Conservation (phyloP, 2,888 invertebrate genomes). For the Plebejus melissa region DNA sequence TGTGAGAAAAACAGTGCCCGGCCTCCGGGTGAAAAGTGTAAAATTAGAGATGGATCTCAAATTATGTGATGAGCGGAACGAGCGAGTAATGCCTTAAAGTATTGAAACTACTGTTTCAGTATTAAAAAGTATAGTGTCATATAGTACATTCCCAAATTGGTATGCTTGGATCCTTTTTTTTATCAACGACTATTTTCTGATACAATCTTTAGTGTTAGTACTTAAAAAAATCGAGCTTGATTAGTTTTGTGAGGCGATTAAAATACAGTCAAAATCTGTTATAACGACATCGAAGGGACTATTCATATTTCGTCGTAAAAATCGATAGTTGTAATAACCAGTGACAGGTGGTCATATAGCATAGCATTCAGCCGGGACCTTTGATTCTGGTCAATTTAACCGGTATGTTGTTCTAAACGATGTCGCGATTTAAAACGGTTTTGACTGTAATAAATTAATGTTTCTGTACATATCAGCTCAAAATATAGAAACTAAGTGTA, state of each 20-base stretch:
- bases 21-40: conserved; percentile 16
- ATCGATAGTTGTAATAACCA: too few species aligned
- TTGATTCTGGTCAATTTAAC: too few species aligned
- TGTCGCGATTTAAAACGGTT: too few species aligned
- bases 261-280: not conserved
- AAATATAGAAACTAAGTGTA: not conserved
- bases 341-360: too few species aligned
- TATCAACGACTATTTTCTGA: conserved; percentile 15
- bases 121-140: conserved; percentile 63
- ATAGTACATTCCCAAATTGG: conserved; percentile 32
- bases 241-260: conserved; percentile 8
- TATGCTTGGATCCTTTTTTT: conserved; percentile 8
- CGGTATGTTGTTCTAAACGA: too few species aligned
- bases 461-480: conserved; percentile 18
- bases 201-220: conserved; percentile 1
- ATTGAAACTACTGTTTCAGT: conserved; percentile 58
- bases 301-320: too few species aligned
- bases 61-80: not conserved
- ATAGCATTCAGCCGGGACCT: too few species aligned
- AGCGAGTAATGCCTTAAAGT: conserved; percentile 51
- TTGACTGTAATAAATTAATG: not conserved
- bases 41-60: conserved; percentile 24
- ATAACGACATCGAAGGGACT: too few species aligned
- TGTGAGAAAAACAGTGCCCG: conserved; percentile 26
- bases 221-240: conserved; percentile 17